Base-by-base conservation (phyloP, 2,113 vertebrate genomes). In the Crotalus horridus region DNA sequence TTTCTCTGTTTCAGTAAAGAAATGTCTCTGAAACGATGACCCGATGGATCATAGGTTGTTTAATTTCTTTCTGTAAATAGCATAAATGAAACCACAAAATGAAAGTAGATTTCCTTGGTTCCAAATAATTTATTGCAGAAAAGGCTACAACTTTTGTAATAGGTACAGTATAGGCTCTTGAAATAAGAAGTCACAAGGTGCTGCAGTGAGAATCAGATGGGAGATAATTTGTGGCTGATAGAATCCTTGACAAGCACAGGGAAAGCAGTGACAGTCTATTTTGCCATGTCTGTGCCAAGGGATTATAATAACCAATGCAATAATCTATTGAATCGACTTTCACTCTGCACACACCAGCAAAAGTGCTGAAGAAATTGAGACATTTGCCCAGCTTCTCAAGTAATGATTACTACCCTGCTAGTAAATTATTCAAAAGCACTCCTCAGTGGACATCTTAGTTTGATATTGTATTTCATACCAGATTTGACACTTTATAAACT, bases 381-480 rank as follows among this genome's bases (percentile, higher is more conserved):
- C 85, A 58, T 53, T 92, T 92, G 88, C 90, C 29, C 13, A 55
- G 48, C 20, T 85, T 91, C 64, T 81, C 24, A 85, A 54, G n/a
- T 33, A 39, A 39, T 69, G 33, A 69, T 21, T 64, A 3, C 59
- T 53, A 74, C 2, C 17, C 53, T 69, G 51, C 90, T 85, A 85
- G 90, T 85, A 95, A 95, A 95, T 91, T 93, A 95, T 91, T 96
- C 92, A 92, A 94, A 56, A 94, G 6, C 3, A 64, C 58, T 92
- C 33, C 91, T 94, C 23, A 91, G 64, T 55, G 89, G 58, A 46
- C 81, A 33, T 90, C 93, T 95, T 94, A 91, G 93, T 94, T 94
- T 94, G 92, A 94, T 94, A 95, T 93, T 91, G 94, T 93, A 90
- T 93, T 96, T 95, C 51, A 46, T 92, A 94, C 56, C 90, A 90